Evolutionary conservation across 2,888 invertebrate species (phyloP).

Genomic region (Lomographa bimaculata): DNA sequence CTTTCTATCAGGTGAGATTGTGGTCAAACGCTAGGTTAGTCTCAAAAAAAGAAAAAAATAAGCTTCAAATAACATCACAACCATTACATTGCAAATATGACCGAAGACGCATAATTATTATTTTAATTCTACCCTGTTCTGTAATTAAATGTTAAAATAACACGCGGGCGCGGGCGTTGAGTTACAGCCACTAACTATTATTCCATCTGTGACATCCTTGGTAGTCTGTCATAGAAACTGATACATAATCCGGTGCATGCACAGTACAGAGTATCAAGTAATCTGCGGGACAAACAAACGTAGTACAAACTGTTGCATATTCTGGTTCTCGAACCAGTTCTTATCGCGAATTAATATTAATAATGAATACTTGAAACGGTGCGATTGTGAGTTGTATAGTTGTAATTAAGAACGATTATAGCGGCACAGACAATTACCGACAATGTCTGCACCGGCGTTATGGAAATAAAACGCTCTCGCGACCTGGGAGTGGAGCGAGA

Average conservation of each 20-base stretch:
- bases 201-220: no score
- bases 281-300: no score
- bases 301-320: no score
- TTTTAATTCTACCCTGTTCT: conserved; percentile 35
- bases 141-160: conserved; percentile 49
- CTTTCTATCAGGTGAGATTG: no score
- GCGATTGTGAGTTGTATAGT: conserved; percentile 74
- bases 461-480: conserved; percentile 5
- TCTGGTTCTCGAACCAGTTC: conserved; percentile 57
- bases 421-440: conserved; percentile 68
- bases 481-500: neutral
- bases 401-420: conserved; percentile 78
- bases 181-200: conserved; percentile 41
- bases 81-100: neutral
- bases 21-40: no score
- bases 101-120: conserved; percentile 29
- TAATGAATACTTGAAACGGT: conserved; percentile 75
- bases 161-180: conserved; percentile 41
- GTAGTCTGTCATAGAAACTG: no score
- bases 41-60: no score
- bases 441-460: conserved; percentile 49
- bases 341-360: conserved; percentile 76
- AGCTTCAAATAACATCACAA: no score
- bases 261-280: no score
- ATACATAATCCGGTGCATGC: no score